These are phyloP conservation scores for Acromyrmex heyeri DNA, from an alignment of 1,140 invertebrate genomes.

Conservation along the genomic window DNA sequence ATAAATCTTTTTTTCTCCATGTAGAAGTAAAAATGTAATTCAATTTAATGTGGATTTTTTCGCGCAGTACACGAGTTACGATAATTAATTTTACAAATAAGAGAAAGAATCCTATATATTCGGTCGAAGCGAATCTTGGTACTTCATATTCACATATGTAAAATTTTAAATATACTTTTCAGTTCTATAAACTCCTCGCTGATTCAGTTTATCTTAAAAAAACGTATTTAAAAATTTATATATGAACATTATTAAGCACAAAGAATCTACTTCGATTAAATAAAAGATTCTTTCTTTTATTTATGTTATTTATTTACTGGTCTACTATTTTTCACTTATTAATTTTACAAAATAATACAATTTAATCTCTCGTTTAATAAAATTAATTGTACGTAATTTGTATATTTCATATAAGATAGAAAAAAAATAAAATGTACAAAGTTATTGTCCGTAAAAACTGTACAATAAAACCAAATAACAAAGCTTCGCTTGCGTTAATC, in stretches of 20 bases:
- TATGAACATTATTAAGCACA: too few relatives aligned
- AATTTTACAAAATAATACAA: neutral
- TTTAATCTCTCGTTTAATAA: neutral
- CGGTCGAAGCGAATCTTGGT: too few relatives aligned
- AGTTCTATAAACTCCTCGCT: too few relatives aligned
- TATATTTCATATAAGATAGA: neutral
- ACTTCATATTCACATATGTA: too few relatives aligned
- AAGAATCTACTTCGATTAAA: too few relatives aligned
- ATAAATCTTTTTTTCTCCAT: too few relatives aligned
- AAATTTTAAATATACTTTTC: too few relatives aligned
- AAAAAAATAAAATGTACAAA: constrained; percentile 1
- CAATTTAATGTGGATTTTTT: neutral
- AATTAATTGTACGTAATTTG: neutral
- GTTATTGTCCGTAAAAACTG: neutral
- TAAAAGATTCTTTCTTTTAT: too few relatives aligned
- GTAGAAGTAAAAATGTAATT: neutral
- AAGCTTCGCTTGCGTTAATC: constrained; percentile 12
- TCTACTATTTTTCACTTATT: neutral
- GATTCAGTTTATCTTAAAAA: too few relatives aligned
- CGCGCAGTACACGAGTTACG: neutral
- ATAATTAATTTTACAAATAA: constrained; percentile 23
- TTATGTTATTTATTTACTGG: too few relatives aligned
- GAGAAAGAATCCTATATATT: too few relatives aligned
- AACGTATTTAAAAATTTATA: too few relatives aligned
- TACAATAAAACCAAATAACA: neutral